Conservation (phyloP, 1,140 invertebrate species). For the Orius insidiosus region DNA sequence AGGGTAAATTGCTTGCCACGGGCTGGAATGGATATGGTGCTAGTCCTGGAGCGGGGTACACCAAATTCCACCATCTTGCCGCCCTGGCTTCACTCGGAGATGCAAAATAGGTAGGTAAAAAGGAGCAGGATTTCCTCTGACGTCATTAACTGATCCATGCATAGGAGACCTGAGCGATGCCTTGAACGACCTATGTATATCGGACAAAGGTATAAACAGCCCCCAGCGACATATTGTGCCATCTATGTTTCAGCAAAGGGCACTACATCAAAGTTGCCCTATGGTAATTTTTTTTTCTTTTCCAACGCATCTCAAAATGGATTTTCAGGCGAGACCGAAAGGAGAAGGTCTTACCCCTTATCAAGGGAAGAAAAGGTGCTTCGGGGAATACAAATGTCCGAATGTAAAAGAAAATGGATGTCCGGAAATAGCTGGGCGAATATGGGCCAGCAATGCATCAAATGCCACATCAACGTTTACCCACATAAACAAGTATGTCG, state of each 20-base stretch:
- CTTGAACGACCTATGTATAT: constrained; percentile 18
- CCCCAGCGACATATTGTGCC: constrained; percentile 71
- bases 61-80: constrained; percentile 7
- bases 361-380: constrained; percentile 84
- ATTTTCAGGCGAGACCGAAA: constrained; percentile 63
- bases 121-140: no score
- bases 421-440: constrained; percentile 89
- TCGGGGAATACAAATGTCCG: constrained; percentile 84
- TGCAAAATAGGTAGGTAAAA: no score
- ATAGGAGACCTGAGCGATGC: constrained; percentile 19
- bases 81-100: constrained; percentile 1
- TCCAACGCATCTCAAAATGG: no score
- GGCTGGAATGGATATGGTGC: constrained; percentile 4
- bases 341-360: constrained; percentile 86
- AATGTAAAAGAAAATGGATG: constrained; percentile 92
- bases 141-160: no score
- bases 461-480: constrained; percentile 82
- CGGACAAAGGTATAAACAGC: constrained; percentile 25
- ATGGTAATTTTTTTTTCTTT: no score
- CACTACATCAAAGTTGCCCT: constrained; percentile 82
- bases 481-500: constrained; percentile 81
- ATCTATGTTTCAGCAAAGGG: constrained; percentile 81
- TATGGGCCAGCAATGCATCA: constrained; percentile 85
- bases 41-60: not conserved
- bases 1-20: constrained; percentile 5